phyloP scores from a whole-genome alignment of 2,797 vertebrate genomes.

The Trematomus bernacchii region DNA sequence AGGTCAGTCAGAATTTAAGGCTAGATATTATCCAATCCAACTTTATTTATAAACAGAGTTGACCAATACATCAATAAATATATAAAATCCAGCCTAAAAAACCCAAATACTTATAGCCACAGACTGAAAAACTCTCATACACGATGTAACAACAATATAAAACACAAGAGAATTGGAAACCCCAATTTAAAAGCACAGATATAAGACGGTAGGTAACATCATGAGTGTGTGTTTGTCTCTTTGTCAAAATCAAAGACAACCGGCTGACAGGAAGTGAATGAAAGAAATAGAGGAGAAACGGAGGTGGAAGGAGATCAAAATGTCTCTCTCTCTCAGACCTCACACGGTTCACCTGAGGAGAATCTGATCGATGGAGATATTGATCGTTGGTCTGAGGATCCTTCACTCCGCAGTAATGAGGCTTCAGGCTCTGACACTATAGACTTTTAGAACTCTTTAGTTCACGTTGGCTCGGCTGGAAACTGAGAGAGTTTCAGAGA shows the following conservation, averaged over 20 bases:
- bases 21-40: too few species aligned
- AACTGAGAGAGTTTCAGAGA: background rate
- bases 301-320: slow-evolving; percentile 4
- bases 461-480: slow-evolving; percentile 21
- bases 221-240: too few species aligned
- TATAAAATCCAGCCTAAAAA: too few species aligned
- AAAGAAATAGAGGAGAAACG: background rate
- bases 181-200: too few species aligned
- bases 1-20: too few species aligned
- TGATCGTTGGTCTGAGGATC: slow-evolving; percentile 54
- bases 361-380: slow-evolving; percentile 53
- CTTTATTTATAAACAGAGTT: too few species aligned
- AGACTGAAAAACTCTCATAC: too few species aligned
- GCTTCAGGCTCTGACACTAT: slow-evolving; percentile 56
- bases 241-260: slow-evolving; percentile 32
- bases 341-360: slow-evolving; percentile 45
- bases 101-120: too few species aligned
- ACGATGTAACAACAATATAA: too few species aligned
- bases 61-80: too few species aligned
- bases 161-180: too few species aligned
- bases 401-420: slow-evolving; percentile 59
- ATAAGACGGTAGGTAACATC: too few species aligned
- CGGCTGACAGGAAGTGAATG: slow-evolving; percentile 12
- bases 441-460: slow-evolving; percentile 39
- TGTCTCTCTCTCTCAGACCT: slow-evolving; percentile 5